Evolutionary conservation across 2,797 vertebrate genomes (phyloP), one percentile per base, ranked within the genome.

Genomic region (Nothura maculosa): DNA sequence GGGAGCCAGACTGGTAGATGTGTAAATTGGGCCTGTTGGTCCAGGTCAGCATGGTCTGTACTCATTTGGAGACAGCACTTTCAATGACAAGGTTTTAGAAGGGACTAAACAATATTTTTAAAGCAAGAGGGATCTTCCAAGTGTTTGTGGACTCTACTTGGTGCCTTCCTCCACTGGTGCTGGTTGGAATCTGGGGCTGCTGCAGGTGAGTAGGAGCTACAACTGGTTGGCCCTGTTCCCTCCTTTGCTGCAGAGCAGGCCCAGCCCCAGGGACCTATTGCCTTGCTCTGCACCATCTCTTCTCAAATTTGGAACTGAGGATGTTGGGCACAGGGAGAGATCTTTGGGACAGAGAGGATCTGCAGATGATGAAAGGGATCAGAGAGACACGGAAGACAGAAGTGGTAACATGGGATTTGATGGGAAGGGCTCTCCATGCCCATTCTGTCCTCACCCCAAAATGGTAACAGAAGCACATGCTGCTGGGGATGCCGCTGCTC

Each of bases 331-430:
- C 34, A 70, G 50, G 34, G 52, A 74, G 36, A 30, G 52, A 38
- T 32, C 11, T 54, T 13, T 22, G 36, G n/a, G 27, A 18, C 32
- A 47, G 21, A 30, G 12, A 36, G 70, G 28, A 64, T 54, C 21
- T 32, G 12, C 36, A 62, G 50, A 48, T 30, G 32, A 36, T 3
- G 2, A 3, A 42, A n/a, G 17, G 16, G 6, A 36, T 15, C 36
- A 15, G 54, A 54, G 54, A 15, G 36, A 24, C 67, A 25, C 5
- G 2, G 45, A 24, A 66, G 45, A 34, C 27, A 69, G 50, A 38
- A 32, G 18, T 1, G 0, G 27, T 50, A 34, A 25, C 48, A 12
- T 0, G 2, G 79, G 50, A 36, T 67, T 36, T 19, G 25, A 9
- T 3, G 22, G 72, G 36, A 67, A 78, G 43, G n/a, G 30, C 32